phyloP scores from a whole-genome alignment of 2,888 invertebrate genomes.

The Troilus luridus region DNA sequence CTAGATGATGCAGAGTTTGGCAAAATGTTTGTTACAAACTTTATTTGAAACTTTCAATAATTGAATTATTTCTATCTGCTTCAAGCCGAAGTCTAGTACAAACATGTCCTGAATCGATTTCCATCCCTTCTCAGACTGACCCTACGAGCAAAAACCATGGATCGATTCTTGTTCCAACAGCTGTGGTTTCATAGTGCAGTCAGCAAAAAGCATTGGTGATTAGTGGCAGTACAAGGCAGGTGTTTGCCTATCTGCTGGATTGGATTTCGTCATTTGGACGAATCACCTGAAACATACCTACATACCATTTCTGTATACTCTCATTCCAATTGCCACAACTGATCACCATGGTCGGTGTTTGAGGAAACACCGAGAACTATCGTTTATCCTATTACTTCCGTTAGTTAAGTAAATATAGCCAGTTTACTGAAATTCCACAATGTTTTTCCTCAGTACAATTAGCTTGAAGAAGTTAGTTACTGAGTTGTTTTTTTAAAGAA shows the following conservation, averaged over 20 bases:
- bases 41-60: too few relatives aligned
- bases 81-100: neutral
- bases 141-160: neutral
- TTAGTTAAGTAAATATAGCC: too few relatives aligned
- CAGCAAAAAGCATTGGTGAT: neutral
- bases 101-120: constrained; percentile 1
- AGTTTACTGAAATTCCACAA: too few relatives aligned
- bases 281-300: neutral
- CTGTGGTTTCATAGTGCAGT: neutral
- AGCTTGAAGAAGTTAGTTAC: too few relatives aligned
- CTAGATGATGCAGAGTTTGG: neutral
- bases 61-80: neutral
- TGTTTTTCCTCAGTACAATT: too few relatives aligned
- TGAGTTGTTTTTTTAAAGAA: too few relatives aligned
- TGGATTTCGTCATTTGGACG: neutral
- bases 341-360: too few relatives aligned
- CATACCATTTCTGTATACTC: too few relatives aligned
- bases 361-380: too few relatives aligned
- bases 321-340: too few relatives aligned
- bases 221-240: neutral
- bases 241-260: neutral
- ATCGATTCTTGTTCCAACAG: neutral
- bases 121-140: neutral
- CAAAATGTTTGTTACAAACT: neutral
- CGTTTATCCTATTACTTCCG: too few relatives aligned